Conservation (phyloP, 1,140 invertebrate genomes). For the Druon quercuslanigerum region DNA sequence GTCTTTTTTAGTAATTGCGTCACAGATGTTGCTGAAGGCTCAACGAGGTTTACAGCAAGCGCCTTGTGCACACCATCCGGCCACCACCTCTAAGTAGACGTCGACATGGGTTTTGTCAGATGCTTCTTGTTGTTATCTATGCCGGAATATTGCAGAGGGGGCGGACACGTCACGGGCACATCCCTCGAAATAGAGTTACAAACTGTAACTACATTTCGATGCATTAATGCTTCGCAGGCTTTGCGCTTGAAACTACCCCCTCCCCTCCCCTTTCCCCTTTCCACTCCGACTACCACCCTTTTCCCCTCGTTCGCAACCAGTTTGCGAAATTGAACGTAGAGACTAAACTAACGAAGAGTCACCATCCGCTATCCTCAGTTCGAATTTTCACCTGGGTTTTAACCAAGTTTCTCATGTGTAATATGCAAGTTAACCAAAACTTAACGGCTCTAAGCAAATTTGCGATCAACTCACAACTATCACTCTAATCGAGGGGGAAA, state of each 20-base stretch:
- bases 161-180: conserved; percentile 55
- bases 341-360: conserved; percentile 43
- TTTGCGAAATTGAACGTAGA: conserved; percentile 63
- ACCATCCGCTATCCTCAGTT: conserved; percentile 16
- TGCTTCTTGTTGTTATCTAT: conserved; percentile 43
- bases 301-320: neutral
- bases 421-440: conserved; percentile 1
- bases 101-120: conserved; percentile 47
- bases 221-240: conserved; percentile 66
- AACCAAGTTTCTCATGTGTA: conserved; percentile 20
- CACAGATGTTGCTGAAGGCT: conserved; percentile 64
- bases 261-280: conserved; percentile 44
- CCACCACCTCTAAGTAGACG: conserved; percentile 15
- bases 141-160: conserved; percentile 61
- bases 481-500: neutral
- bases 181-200: conserved; percentile 71
- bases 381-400: conserved; percentile 11
- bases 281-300: too few relatives aligned
- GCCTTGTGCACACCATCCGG: conserved; percentile 48
- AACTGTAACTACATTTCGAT: conserved; percentile 73
- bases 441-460: conserved; percentile 35
- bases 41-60: conserved; percentile 10
- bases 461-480: neutral
- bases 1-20: conserved; percentile 69
- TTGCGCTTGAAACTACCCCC: conserved; percentile 48